These are phyloP conservation scores for Podotricha telesiphe DNA, from an alignment of 2,888 invertebrate genomes.

Conservation along the genomic window DNA sequence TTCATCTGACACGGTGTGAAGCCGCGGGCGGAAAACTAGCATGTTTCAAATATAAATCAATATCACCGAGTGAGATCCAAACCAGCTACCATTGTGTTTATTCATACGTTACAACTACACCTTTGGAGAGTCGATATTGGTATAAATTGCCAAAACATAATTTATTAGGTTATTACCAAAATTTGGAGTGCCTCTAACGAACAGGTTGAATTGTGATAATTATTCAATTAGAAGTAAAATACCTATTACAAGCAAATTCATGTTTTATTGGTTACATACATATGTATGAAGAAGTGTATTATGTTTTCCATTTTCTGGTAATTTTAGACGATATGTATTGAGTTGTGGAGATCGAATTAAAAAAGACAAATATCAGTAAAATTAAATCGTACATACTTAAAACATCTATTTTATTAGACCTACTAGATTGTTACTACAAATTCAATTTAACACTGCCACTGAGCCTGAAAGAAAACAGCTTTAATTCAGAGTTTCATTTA, in stretches of 20 bases:
- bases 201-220: neutral
- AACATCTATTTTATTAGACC: too few relatives aligned
- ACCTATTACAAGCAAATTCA: neutral
- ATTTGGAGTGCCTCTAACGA: neutral
- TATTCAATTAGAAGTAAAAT: slow-evolving; percentile 3
- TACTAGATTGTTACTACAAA: too few relatives aligned
- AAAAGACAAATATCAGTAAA: too few relatives aligned
- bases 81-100: too few relatives aligned
- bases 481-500: neutral
- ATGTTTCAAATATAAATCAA: too few relatives aligned
- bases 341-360: too few relatives aligned
- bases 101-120: neutral
- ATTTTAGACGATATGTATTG: too few relatives aligned
- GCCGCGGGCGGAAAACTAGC: too few relatives aligned
- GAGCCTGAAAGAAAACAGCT: neutral
- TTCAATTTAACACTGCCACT: neutral
- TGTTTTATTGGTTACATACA: neutral
- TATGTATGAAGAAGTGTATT: neutral
- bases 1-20: too few relatives aligned
- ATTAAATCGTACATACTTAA: too few relatives aligned
- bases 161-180: neutral
- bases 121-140: neutral
- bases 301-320: too few relatives aligned
- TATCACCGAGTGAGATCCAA: too few relatives aligned
- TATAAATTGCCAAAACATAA: neutral